Evolutionary conservation across 2,113 vertebrate species (phyloP), one percentile per base, ranked within the genome.

Genomic region (Cathartes aura): DNA sequence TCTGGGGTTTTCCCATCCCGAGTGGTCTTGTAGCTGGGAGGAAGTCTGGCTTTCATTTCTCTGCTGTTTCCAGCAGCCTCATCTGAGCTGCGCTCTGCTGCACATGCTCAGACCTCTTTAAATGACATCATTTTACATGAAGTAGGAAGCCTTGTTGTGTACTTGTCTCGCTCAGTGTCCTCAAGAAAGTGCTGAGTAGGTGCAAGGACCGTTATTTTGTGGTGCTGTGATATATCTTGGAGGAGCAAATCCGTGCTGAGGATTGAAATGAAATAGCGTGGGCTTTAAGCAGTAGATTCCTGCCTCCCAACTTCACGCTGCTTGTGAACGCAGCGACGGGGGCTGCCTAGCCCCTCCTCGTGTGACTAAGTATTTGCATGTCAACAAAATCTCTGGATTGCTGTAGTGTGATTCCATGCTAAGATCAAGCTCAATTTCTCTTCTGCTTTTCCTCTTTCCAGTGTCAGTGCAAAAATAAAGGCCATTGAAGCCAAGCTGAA

Each of bases 401-500:
- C 95, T 94, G 62, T 56, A 62, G 21, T 22, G 73, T 73, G 64
- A 29, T 75, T 87, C 81, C 66, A 5, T 29, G 73, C 68, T 42
- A 32, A 62, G 56, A 78, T 48, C 53, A 19, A 83, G 68, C 60
- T 92, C 32, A 73, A 9, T 52, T 85, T 93, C 81, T 83, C 19
- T 75, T 82, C 48, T 80, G 67, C 95, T 86, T 83, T 86, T 94
- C 70, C 78, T 96, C 92, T 97, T 89, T 83, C 50, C 97, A 99
- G 99, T 36, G 99, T 99, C 85, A 99, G 99, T 86, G 99, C 99
- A 24, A 99, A 99, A 97, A 99, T 99, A 92, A 99, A 99, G 85
- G 99, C 99, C 95, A 99, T 99, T 55, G 99, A 99, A 98, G 99
- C 99, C 88, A 99, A 99, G 98, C 99, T 99, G 95, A 99, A 99